These are phyloP conservation scores for Troides aeacus DNA, from an alignment of 2,888 invertebrate genomes.

Conservation along the genomic window DNA sequence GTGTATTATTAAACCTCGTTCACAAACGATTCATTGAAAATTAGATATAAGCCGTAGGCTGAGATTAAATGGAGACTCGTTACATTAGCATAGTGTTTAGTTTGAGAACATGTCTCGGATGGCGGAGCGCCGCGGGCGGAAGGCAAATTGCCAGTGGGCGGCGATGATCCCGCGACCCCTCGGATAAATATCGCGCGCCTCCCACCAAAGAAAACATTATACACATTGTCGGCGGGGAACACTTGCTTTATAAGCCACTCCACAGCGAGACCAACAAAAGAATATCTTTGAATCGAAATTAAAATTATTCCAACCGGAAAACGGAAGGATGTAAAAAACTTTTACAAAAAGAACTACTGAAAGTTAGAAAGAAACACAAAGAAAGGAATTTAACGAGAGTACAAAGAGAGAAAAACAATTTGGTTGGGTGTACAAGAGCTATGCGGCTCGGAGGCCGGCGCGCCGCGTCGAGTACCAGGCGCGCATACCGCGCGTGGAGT, in stretches of 20 bases:
- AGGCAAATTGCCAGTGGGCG: conserved; percentile 75
- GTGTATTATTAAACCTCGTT: conserved; percentile 58
- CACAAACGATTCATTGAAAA: conserved; percentile 72
- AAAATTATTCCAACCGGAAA: conserved; percentile 72
- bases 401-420: conserved; percentile 23
- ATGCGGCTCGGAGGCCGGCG: conserved; percentile 41
- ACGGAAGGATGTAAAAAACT: conserved; percentile 71
- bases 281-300: conserved; percentile 60
- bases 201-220: conserved; percentile 37
- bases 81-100: conserved; percentile 78
- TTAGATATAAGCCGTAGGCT: conserved; percentile 72
- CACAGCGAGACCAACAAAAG: conserved; percentile 35
- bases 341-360: conserved; percentile 61
- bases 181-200: conserved; percentile 54
- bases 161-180: conserved; percentile 71
- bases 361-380: conserved; percentile 49
- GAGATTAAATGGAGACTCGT: conserved; percentile 74
- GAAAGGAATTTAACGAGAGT: conserved; percentile 53
- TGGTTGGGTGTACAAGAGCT: conserved; percentile 43
- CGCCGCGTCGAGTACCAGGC: conserved; percentile 56
- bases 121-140: conserved; percentile 27
- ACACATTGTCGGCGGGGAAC: conserved; percentile 34
- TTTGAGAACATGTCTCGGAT: conserved; percentile 62
- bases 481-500: conserved; percentile 58
- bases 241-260: conserved; percentile 30